phyloP scores from a whole-genome alignment of 2,888 invertebrate genomes.

The Cylindroiulus punctatus region DNA sequence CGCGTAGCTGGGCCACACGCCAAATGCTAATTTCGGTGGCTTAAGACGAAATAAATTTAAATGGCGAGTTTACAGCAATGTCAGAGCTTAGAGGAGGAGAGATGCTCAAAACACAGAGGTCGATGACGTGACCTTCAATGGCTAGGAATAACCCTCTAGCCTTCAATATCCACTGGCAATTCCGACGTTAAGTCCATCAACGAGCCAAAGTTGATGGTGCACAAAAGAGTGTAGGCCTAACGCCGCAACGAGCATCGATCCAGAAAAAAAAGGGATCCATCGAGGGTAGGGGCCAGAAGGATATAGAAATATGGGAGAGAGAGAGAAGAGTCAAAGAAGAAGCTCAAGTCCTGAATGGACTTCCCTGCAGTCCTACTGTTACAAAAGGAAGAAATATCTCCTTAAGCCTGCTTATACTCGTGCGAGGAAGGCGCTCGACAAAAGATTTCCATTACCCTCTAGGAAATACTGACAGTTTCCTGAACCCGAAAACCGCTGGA shows the following conservation, averaged over 20 bases:
- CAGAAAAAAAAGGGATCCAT: background rate
- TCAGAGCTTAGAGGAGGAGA: background rate
- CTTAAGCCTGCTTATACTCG: background rate
- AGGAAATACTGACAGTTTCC: background rate
- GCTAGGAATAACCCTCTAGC: background rate
- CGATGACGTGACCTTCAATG: constrained; percentile 16
- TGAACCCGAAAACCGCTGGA: background rate
- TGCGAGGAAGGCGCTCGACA: background rate
- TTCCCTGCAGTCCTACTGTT: background rate
- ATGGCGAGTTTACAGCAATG: background rate
- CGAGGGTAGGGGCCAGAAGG: background rate
- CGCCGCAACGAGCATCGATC: background rate
- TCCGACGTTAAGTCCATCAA: constrained; percentile 1
- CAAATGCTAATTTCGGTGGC: constrained; percentile 10
- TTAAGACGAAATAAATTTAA: background rate
- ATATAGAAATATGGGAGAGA: background rate
- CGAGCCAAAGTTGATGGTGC: constrained; percentile 5
- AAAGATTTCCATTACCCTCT: constrained; percentile 1
- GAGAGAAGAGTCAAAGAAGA: background rate
- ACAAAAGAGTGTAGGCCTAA: background rate
- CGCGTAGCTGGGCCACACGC: background rate
- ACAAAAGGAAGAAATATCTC: constrained; percentile 7
- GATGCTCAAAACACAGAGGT: background rate
- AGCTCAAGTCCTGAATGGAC: constrained; percentile 1
- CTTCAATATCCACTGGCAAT: constrained; percentile 18